These are phyloP conservation scores for Yoshiicerus persimilis DNA, from an alignment of 1,140 invertebrate genomes.

Conservation along the genomic window DNA sequence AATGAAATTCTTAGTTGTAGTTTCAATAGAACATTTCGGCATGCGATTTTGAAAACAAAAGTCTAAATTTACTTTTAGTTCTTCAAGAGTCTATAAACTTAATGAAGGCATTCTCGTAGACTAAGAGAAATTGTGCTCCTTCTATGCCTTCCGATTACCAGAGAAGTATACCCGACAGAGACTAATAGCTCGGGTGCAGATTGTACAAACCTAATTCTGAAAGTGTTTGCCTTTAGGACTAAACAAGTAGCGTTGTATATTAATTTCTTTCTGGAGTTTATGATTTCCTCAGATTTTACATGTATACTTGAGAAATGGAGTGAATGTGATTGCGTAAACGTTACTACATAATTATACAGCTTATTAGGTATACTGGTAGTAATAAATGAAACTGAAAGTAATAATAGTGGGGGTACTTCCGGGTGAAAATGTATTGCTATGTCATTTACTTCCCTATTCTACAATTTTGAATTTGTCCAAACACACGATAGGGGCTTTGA, in stretches of 20 bases:
- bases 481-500: not conserved
- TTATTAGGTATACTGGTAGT: not conserved
- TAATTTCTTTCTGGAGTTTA: not conserved
- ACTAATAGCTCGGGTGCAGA: not conserved
- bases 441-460: constrained; percentile 17
- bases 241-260: not conserved
- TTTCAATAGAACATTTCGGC: not conserved
- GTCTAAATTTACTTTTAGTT: not conserved
- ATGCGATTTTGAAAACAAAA: not conserved
- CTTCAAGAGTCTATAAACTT: not conserved
- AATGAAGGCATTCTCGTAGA: not conserved
- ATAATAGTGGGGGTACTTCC: not conserved
- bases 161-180: not conserved
- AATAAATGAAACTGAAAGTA: not conserved
- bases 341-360: not conserved
- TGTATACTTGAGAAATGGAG: not conserved
- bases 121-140: not conserved
- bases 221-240: not conserved
- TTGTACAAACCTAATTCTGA: not conserved
- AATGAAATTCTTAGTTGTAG: not conserved
- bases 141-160: not conserved
- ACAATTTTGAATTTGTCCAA: constrained; percentile 3
- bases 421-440: constrained; percentile 11
- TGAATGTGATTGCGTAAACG: not conserved
- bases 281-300: not conserved